A percentile compares a stretch with the other conserved stretches of the same genome.
Conservation (phyloP, 2,113 vertebrate species). For the Emydura subglobosa region DNA sequence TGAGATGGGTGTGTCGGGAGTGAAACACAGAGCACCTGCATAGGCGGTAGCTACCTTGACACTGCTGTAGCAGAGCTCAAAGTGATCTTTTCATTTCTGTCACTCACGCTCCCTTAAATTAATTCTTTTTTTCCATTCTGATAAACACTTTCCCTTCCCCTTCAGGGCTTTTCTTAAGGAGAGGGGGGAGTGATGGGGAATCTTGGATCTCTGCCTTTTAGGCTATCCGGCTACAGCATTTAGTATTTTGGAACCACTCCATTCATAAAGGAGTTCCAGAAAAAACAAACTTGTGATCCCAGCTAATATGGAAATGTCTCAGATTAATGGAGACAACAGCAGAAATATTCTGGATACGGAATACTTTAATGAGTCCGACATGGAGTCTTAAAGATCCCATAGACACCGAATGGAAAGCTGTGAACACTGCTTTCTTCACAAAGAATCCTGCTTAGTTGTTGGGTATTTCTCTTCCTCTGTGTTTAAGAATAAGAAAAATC, state of each 20-base stretch:
- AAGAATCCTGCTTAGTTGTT: background rate
- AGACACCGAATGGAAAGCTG: background rate
- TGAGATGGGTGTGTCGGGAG: background rate
- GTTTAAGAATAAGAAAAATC: background rate
- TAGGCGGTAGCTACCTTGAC: background rate
- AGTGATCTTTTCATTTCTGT: background rate
- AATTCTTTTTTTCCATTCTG: background rate
- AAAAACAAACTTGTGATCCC: slow-evolving; percentile 79
- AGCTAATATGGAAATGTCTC: slow-evolving; percentile 65
- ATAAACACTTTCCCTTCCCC: slow-evolving; percentile 40
- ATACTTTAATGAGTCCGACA: slow-evolving; percentile 36
- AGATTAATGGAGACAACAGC: slow-evolving; percentile 51
- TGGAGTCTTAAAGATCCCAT: background rate
- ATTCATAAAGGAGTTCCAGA: slow-evolving; percentile 79
- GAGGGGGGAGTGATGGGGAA: slow-evolving; percentile 19
- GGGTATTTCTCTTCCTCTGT: background rate
- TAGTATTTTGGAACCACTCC: slow-evolving; percentile 80
- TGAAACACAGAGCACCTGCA: background rate
- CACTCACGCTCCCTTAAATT: background rate
- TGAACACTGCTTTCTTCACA: background rate
- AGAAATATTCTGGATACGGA: slow-evolving; percentile 12
- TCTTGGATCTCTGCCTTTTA: slow-evolving; percentile 76
- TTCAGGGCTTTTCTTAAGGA: slow-evolving; percentile 34
- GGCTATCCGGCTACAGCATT: slow-evolving; percentile 76
- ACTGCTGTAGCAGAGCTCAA: background rate